A percentile compares a stretch with the other conserved stretches of the same genome.
phyloP scores from a whole-genome alignment of 2,113 vertebrate species.

The Taurulus bubalis region DNA sequence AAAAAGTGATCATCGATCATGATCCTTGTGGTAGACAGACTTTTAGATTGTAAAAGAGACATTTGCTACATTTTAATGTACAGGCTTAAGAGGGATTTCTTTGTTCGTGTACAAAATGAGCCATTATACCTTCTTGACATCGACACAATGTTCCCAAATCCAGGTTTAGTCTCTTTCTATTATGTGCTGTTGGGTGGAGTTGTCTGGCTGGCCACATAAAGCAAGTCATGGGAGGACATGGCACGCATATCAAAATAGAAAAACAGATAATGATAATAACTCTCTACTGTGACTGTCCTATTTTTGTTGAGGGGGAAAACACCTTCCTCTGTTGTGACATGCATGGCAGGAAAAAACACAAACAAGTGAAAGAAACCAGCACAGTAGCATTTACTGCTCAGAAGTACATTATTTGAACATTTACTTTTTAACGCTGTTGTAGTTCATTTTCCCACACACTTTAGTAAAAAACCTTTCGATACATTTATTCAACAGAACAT shows the following conservation, averaged over 20 bases:
- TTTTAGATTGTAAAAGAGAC: background rate
- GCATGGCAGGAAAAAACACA: background rate
- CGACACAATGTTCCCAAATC: slow-evolving; percentile 18
- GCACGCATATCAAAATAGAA: background rate
- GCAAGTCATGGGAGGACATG: slow-evolving; percentile 20
- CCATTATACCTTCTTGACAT: slow-evolving; percentile 6
- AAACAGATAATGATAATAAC: slow-evolving; percentile 24
- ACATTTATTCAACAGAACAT: background rate
- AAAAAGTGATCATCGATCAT: background rate
- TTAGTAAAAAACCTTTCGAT: background rate
- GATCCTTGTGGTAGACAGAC: background rate
- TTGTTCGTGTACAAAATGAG: background rate
- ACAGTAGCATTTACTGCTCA: background rate
- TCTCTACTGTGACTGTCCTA: background rate
- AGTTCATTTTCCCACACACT: background rate
- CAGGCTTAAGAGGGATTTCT: background rate
- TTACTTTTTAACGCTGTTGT: background rate
- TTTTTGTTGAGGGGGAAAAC: background rate
- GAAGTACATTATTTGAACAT: background rate
- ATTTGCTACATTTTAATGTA: slow-evolving; percentile 1
- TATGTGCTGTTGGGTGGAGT: slow-evolving; percentile 13
- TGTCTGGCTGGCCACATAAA: background rate
- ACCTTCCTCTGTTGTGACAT: slow-evolving; percentile 3
- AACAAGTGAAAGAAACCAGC: background rate
- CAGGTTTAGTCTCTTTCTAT: slow-evolving; percentile 22